Conservation (phyloP, 1,140 invertebrate genomes). For the Dolichoris vasculosae region DNA sequence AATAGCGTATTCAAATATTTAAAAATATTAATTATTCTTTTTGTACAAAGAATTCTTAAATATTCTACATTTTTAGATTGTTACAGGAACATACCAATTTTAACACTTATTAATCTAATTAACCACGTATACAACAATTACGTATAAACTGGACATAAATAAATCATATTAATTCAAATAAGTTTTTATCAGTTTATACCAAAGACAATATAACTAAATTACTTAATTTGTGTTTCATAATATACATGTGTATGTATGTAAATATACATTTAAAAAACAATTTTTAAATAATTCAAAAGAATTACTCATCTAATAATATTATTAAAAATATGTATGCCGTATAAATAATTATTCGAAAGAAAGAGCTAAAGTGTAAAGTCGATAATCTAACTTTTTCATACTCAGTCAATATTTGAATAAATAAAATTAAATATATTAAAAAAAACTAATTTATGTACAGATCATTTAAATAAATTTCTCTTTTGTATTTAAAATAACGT, state of each 20-base stretch:
- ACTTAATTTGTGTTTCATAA: neutral
- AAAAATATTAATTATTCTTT: too few relatives aligned
- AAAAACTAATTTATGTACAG: too few relatives aligned
- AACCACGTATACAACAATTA: neutral
- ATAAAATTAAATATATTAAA: neutral
- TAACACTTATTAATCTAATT: neutral
- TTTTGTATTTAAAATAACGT: neutral
- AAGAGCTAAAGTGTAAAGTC: too few relatives aligned
- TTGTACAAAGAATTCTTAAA: too few relatives aligned
- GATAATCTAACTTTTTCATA: neutral
- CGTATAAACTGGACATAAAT: conserved; percentile 5
- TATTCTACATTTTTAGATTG: too few relatives aligned
- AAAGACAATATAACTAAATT: neutral
- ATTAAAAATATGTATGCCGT: too few relatives aligned
- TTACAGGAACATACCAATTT: neutral
- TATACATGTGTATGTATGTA: neutral
- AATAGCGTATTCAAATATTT: too few relatives aligned
- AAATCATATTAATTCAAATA: neutral
- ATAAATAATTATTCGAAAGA: too few relatives aligned
- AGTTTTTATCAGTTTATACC: neutral
- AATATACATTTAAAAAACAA: too few relatives aligned
- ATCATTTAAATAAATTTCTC: neutral
- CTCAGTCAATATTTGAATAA: neutral
- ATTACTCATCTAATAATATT: too few relatives aligned
- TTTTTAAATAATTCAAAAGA: too few relatives aligned